Evolutionary conservation across 2,888 invertebrate genomes (phyloP), one percentile per base, ranked within the genome.

Genomic region (Hydrotaea cyrtoneurina): DNA sequence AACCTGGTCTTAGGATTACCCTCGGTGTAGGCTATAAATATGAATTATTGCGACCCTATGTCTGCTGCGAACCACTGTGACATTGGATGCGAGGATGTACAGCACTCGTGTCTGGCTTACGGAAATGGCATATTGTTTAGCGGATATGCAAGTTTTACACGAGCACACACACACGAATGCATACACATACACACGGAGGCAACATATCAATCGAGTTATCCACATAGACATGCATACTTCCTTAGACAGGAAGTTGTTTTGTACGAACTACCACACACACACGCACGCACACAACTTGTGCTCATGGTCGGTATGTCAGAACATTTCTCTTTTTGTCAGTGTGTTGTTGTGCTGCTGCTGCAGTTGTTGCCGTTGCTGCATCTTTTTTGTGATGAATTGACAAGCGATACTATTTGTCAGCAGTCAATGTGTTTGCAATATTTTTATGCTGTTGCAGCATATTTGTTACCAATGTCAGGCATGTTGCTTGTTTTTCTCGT

Each of bases 391-490:
- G 90, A 91, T 91, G 91, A 91, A 92, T 91, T 92, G 92, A 91
- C 91, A 92, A 89, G 90, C 90, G 90, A 90, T 91, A 90, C 91
- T 90, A 90, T 92, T 92, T 92, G 91, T 91, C 92, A 91, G 92
- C 89, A 91, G 90, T 90, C 91, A 91, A 90, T 90, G 88, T 89
- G 90, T 90, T 91, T 91, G 90, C 90, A 90, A 91, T 91, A 91
- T 90, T 89, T 91, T 89, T 87, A 84, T 86, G 86, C 83, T 81
- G 76, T 50, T 82, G 83, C 87, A 84, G 86, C 85, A 59, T 86
- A 81, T 83, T 81, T 79, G 83, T 73, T 86, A 77, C 82, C 86
- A 86, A 82, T 83, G 86, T 85, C 80, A 80, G 74, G 82, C 85
- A 82, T 82, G 80, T 75, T 78, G 78, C 69, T 64, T 78, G 66